phyloP scores from a whole-genome alignment of 1,140 invertebrate species.

The Drosophila albomicans region DNA sequence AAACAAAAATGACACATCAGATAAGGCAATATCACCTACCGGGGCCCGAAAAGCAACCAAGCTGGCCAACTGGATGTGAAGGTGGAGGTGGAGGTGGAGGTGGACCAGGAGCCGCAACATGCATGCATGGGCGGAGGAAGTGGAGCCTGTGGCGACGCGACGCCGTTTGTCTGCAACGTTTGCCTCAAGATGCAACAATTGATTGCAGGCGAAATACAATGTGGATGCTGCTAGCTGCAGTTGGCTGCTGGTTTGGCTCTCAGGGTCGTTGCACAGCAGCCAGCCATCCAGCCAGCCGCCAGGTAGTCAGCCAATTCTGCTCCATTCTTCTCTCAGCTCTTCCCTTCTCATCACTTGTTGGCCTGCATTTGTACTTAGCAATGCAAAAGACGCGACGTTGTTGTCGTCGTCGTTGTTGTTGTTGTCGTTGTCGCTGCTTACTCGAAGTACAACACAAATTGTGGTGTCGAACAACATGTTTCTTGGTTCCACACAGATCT shows the following conservation, averaged over 20 bases:
- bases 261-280: slow-evolving; percentile 73
- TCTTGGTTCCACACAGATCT: slow-evolving; percentile 24
- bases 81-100: slow-evolving; percentile 7
- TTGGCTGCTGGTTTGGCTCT: slow-evolving; percentile 37
- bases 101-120: slow-evolving; percentile 16
- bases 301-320: slow-evolving; percentile 1
- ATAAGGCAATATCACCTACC: slow-evolving; percentile 83
- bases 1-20: slow-evolving; percentile 81
- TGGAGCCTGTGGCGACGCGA: slow-evolving; percentile 30
- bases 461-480: slow-evolving; percentile 83
- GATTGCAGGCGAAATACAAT: slow-evolving; percentile 67
- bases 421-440: slow-evolving; percentile 47
- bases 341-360: slow-evolving; percentile 27
- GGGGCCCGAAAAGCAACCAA: slow-evolving; percentile 23
- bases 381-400: slow-evolving; percentile 69
- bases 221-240: slow-evolving; percentile 29
- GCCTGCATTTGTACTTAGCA: slow-evolving; percentile 76
- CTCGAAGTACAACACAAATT: slow-evolving; percentile 81
- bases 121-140: not conserved
- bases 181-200: slow-evolving; percentile 69
- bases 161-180: slow-evolving; percentile 58
- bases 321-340: not conserved
- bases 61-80: slow-evolving; percentile 23
- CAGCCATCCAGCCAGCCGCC: not conserved
- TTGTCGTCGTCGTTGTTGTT: slow-evolving; percentile 34